Percentiles rank a stretch among this genome's conserved stretches.
Evolutionary conservation across 2,888 invertebrate genomes (phyloP).

Genomic region (Parnassius mnemosyne): DNA sequence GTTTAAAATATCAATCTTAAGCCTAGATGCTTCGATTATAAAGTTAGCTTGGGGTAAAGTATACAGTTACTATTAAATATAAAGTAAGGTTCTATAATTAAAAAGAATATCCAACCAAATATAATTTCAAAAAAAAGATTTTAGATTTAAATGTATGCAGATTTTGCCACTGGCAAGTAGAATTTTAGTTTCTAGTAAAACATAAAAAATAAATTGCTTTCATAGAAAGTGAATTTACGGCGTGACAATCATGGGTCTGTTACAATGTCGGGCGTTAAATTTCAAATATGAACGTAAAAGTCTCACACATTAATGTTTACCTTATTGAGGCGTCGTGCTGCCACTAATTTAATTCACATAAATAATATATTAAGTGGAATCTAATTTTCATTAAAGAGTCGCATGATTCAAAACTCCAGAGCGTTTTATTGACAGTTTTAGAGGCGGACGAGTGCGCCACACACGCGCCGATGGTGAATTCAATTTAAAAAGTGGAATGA

Average conservation of each 20-base stretch:
- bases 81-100: too few species aligned
- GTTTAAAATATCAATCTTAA: too few species aligned
- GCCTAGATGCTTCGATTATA: too few species aligned
- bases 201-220: slow-evolving; percentile 42
- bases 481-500: slow-evolving; percentile 79
- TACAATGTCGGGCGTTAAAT: slow-evolving; percentile 57
- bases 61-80: too few species aligned
- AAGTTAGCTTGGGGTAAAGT: too few species aligned
- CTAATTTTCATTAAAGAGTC: slow-evolving; percentile 72
- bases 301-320: slow-evolving; percentile 54
- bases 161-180: slow-evolving; percentile 10
- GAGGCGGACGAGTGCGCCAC: slow-evolving; percentile 65
- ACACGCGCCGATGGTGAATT: slow-evolving; percentile 74
- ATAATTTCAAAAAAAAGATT: too few species aligned
- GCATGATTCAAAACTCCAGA: slow-evolving; percentile 57
- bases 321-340: slow-evolving; percentile 57
- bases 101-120: too few species aligned
- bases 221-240: slow-evolving; percentile 55
- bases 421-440: slow-evolving; percentile 76
- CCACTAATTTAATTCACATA: slow-evolving; percentile 66
- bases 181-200: slow-evolving; percentile 1
- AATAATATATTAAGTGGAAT: slow-evolving; percentile 64
- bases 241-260: slow-evolving; percentile 60
- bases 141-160: too few species aligned
- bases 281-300: slow-evolving; percentile 58